A percentile compares a stretch with the other conserved stretches of the same genome.
Conservation (phyloP, 2,797 vertebrate species). For the Protosalanx chinensis region DNA sequence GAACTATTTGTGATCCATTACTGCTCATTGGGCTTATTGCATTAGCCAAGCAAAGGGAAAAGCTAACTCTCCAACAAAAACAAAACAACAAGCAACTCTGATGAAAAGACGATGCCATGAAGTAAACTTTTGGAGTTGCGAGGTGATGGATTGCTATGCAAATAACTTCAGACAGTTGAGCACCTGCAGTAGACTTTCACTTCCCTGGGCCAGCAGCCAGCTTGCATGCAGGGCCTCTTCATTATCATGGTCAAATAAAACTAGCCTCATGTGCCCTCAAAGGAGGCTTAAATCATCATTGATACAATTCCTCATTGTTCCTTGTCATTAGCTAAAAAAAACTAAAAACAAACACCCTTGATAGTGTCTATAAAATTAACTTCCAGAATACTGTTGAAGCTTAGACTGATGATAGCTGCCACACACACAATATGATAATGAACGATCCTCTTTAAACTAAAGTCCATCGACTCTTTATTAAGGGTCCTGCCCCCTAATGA, state of each 20-base stretch:
- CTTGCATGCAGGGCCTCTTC: neutral
- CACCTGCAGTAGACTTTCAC: neutral
- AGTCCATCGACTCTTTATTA: neutral
- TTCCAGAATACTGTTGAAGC: neutral
- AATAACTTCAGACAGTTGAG: slow-evolving; percentile 21
- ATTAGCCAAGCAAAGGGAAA: slow-evolving; percentile 38
- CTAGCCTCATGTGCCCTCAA: neutral
- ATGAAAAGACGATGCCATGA: slow-evolving; percentile 23
- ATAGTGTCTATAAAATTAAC: no score
- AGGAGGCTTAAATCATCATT: neutral
- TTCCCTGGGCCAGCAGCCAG: neutral
- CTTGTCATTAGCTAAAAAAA: neutral
- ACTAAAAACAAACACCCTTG: neutral
- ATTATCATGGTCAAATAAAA: neutral
- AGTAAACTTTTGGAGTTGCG: slow-evolving; percentile 11
- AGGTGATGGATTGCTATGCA: slow-evolving; percentile 8
- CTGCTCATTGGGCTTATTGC: slow-evolving; percentile 56
- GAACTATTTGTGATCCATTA: slow-evolving; percentile 57
- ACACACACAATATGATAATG: neutral
- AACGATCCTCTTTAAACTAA: neutral
- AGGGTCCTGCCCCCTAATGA: neutral
- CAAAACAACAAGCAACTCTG: slow-evolving; percentile 21
- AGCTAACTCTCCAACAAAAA: slow-evolving; percentile 37
- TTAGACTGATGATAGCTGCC: neutral
- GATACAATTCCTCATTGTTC: neutral